Conservation (phyloP, 2,113 vertebrate species). For the Chelonoidis abingdonii region DNA sequence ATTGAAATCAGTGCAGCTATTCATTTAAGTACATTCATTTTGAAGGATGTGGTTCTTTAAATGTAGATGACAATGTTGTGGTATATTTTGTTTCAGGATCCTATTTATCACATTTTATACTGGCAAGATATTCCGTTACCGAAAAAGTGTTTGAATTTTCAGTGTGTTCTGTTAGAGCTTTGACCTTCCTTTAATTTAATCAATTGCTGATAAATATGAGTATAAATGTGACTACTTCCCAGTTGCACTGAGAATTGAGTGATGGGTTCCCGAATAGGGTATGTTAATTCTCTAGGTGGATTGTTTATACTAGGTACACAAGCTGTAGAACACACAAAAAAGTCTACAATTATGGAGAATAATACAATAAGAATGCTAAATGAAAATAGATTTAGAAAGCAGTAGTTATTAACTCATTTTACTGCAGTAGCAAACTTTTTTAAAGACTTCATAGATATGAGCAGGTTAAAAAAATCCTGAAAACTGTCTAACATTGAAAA, state of each 20-base stretch:
- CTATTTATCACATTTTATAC: not conserved
- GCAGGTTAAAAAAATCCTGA: not conserved
- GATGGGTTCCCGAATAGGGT: not conserved
- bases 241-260: conserved; percentile 15
- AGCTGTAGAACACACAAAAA: not conserved
- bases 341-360: not conserved
- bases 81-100: not conserved
- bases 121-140: not conserved
- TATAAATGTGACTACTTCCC: conserved; percentile 4
- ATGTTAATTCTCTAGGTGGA: not conserved
- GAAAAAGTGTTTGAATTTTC: not conserved
- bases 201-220: not conserved
- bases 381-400: conserved; percentile 34
- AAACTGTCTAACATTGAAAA: not conserved
- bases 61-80: not conserved
- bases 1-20: not conserved
- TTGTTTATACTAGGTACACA: not conserved
- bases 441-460: conserved; percentile 52
- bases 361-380: not conserved
- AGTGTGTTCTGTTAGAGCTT: not conserved
- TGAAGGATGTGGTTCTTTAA: not conserved
- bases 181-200: not conserved
- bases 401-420: conserved; percentile 30
- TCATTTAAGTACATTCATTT: not conserved
- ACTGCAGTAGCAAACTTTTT: not conserved